Conservation (phyloP, 2,113 vertebrate species). For the Diphyllodes magnificus region DNA sequence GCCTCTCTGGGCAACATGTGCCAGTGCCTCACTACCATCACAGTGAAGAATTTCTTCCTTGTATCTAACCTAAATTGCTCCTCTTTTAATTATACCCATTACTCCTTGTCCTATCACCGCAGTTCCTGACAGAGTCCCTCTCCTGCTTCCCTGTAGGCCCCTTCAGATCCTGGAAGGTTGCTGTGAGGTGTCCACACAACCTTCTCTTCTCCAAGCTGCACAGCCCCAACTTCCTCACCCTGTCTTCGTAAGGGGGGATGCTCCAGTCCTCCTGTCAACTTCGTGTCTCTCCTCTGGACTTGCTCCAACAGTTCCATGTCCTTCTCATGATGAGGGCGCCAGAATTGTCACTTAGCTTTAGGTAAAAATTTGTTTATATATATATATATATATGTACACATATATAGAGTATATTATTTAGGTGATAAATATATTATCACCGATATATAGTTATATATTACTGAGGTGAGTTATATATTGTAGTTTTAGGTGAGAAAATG, state of each 20-base stretch:
- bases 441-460: too few relatives aligned
- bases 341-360: background rate
- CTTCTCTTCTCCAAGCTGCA: background rate
- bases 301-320: background rate
- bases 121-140: background rate
- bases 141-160: background rate
- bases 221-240: background rate
- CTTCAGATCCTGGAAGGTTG: too few relatives aligned
- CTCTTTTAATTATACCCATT: background rate
- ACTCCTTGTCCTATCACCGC: background rate
- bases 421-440: background rate
- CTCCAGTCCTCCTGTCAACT: background rate
- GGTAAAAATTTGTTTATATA: background rate
- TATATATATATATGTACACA: background rate
- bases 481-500: background rate
- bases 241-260: fast-evolving
- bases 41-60: background rate
- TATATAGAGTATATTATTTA: too few relatives aligned
- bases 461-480: background rate
- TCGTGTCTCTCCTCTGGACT: background rate
- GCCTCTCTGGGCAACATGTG: background rate
- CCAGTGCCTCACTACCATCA: background rate
- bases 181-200: background rate
- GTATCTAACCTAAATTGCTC: fast-evolving
- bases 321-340: too few relatives aligned